Base-by-base conservation (phyloP, 2,888 invertebrate species). In the Drosophila yooni region DNA sequence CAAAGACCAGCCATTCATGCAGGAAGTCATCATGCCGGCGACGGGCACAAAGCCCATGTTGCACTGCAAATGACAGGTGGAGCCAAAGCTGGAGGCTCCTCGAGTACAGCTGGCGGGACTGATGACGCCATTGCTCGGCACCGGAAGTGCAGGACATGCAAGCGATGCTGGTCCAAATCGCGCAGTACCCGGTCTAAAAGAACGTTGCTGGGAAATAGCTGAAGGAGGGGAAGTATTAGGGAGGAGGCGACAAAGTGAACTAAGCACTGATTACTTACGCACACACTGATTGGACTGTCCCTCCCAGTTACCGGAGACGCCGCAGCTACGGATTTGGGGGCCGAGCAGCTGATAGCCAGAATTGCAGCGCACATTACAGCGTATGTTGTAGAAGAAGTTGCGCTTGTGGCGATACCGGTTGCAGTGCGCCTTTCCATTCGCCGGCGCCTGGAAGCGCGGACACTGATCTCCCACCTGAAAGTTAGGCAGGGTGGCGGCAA, bases 281-380 rank as follows among this genome's bases (percentile, higher is more conserved):
- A 94, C 76, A 87, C 95, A 95, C 69, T 89, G 87, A 53, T 94
- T 93, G 52, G 94, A 93, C 48, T 92, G 92, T 34, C 92, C 91
- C 76, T 94, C 94, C 92, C 94, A 94, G 93, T 94, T 94, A 52
- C 93, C 93, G 5, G 93, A 91, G 21, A 92, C 89, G 63, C 93
- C 94, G 79, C 95, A 95, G 70, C 92, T 93, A 60, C 94, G 92
- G 33, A 93, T 91, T 31, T 94, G 91, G 13, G 94, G 93, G 34
- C 95, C 95, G 56, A 93, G 91, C 29, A 95, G 89, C 80, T 93
- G 94, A 82, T 93, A 95, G 10, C 95, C 95, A 3, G 85, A 61
- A 52, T 92, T 89, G 74, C 93, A 93, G 87, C 89, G 89, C 5
- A 93, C 89, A 3, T 89, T 88, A 73, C 93, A 93, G 46, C 90